Base-by-base conservation (phyloP, 2,888 invertebrate species). In the Lathronympha strigana region DNA sequence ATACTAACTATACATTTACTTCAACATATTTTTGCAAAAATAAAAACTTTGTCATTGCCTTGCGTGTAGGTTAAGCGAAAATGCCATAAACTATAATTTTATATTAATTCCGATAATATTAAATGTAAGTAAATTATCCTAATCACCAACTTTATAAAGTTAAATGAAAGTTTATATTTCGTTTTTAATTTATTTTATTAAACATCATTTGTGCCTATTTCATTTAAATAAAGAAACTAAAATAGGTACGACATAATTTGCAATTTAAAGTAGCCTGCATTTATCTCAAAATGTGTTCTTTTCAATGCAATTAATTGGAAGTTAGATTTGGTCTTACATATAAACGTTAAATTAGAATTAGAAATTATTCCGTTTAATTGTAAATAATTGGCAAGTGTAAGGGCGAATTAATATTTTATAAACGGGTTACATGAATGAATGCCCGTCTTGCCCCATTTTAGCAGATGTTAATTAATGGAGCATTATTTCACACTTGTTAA, bases 51-150 rank as follows among this genome's bases (percentile, higher is more conserved):
- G n/a, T 53, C 31, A n/a, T n/a, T 36, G 33, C 31, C 55, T 50
- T 49, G 50, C 57, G 63, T 63, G 38, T 66, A 57, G 23, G 25
- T 21, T 68, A 64, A 61, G 61, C 51, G n/a, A 61, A 64, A 45
- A 64, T 64, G 67, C 67, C 67, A 68, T 68, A 64, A 60, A 45
- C 17, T 36, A 25, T 47, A 51, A 64, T 53, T 60, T 45, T 9
- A 64, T 60, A 53, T n/a, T 33, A 45, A 47, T 25, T 23, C 13
- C 28, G 15, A 13, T 38, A 36, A 45, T 57, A n/a, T 57, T 33
- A 45, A 25, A 58, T 43, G 36, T 51, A 64, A 60, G 51, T 2
- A 1, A n/a, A 21, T 13, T 53, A 53, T 64, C 36, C 43, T 50
- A 45, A 43, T 63, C 55, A 28, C 25, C 23, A n/a, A 28, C 28